Conservation (phyloP, 2,888 invertebrate species). For the Ichneumon xanthorius region DNA sequence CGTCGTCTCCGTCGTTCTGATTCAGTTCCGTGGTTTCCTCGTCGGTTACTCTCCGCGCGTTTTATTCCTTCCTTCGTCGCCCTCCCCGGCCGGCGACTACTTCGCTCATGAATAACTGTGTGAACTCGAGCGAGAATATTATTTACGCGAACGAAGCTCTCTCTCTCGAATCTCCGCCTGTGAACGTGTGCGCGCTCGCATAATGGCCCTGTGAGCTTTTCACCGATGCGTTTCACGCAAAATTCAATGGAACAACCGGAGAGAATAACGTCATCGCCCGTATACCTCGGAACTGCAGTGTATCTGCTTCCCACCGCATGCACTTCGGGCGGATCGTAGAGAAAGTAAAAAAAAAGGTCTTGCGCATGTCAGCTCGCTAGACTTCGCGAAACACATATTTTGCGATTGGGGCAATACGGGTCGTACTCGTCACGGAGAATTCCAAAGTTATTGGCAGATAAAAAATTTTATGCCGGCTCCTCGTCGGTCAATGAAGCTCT, state of each 20-base stretch:
- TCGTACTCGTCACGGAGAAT: background rate
- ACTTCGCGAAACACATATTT: background rate
- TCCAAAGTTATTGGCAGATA: background rate
- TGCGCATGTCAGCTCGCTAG: conserved; percentile 20
- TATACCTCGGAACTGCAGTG: background rate
- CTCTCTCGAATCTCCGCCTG: conserved; percentile 12
- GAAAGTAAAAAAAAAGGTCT: conserved; percentile 22
- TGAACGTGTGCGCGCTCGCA: conserved; percentile 5
- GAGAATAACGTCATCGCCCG: conserved; percentile 40
- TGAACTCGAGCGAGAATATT: conserved; percentile 44
- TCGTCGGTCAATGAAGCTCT: background rate
- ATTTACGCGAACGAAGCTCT: conserved; percentile 36
- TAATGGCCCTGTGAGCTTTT: conserved; percentile 29
- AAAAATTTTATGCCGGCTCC: background rate
- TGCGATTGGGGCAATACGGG: background rate
- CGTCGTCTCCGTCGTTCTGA: conserved; percentile 29
- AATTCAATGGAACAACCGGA: conserved; percentile 35
- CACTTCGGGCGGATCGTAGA: background rate
- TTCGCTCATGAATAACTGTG: conserved; percentile 23
- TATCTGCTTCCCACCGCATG: background rate
- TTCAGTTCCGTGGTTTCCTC: conserved; percentile 34
- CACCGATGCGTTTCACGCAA: conserved; percentile 35
- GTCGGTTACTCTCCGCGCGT: conserved; percentile 31
- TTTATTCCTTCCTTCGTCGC: conserved; percentile 30
- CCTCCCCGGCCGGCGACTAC: background rate